Base-by-base conservation (phyloP, 2,797 vertebrate species). In the Neoniphon sammara region DNA sequence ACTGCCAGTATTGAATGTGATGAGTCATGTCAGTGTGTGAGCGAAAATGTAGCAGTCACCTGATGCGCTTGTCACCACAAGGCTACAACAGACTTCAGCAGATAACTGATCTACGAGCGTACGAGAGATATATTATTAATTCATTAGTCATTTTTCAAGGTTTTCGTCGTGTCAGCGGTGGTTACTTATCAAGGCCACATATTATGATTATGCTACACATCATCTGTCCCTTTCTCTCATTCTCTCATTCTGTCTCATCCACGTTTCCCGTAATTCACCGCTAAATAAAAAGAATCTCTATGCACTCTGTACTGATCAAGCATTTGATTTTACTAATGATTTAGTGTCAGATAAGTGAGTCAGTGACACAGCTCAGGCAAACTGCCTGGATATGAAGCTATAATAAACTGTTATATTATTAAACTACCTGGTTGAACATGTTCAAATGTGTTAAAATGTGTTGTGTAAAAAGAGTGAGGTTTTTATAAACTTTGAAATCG, bases 11-110 rank as follows among this genome's bases (percentile, higher is more conserved):
- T 0, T 67, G 7, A 44, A 14, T 11, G 36, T 39, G 36, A 27
- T 91, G 88, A 89, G 78, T 92, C 87, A 90, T 78, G 23, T 15
- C 36, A 71, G 64, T 59, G 70, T 56, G 72, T 81, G 83, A 87
- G 69, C 66, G 77, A 70, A 64, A 50, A 63, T 58, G 50, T 63
- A 20, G 30, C 15, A 17, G 8, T 44, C 12, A 58, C 1, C 14
- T 0, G 7, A 39, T 69, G 23, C 44, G 36, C 49, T 52, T 75
- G 66, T 82, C 67, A 75, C 57, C 61, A 30, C 3, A 31, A 4
- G 15, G 5, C 17, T 7, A 34, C 17, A 56, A 39, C 2, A 66
- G 18, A 3, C 9, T 17, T 31, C 30, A 1, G 0, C 4, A 63
- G 27, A 52, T 77, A 52, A 46, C 58, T 0, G 2, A 18, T 15